Evolutionary conservation across 2,888 invertebrate genomes (phyloP).

Genomic region (Reticulitermes lucifugus): DNA sequence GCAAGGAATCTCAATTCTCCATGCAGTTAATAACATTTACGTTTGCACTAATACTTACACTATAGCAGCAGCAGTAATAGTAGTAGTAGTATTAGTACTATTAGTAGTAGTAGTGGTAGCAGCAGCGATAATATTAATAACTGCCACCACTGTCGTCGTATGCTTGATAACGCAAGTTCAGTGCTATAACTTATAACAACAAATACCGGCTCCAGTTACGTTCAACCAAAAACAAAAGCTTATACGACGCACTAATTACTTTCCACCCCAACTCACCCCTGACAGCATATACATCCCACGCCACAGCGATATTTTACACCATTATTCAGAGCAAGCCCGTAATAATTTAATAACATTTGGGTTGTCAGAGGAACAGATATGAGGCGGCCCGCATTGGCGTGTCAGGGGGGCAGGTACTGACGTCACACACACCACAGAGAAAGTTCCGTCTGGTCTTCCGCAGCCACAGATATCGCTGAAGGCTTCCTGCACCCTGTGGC

Average conservation of each 20-base stretch:
- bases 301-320: constrained; percentile 1
- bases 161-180: too few relatives aligned
- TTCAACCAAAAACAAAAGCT: constrained; percentile 15
- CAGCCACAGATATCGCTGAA: not conserved
- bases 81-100: too few relatives aligned
- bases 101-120: too few relatives aligned
- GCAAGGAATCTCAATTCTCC: too few relatives aligned
- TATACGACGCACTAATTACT: constrained; percentile 11
- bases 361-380: not conserved
- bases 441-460: not conserved
- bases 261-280: not conserved
- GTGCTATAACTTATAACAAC: not conserved
- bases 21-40: too few relatives aligned
- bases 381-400: not conserved
- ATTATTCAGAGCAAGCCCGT: constrained; percentile 6
- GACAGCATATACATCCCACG: not conserved
- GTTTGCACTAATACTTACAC: too few relatives aligned
- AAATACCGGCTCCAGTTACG: not conserved
- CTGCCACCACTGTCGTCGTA: too few relatives aligned
- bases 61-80: too few relatives aligned
- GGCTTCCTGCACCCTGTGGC: not conserved
- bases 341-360: constrained; percentile 17
- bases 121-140: too few relatives aligned
- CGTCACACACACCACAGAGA: not conserved
- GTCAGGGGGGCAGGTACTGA: not conserved